Evolutionary conservation across 2,888 invertebrate species (phyloP), one percentile per base, ranked within the genome.

Genomic region (Pardosa pseudoannulata): DNA sequence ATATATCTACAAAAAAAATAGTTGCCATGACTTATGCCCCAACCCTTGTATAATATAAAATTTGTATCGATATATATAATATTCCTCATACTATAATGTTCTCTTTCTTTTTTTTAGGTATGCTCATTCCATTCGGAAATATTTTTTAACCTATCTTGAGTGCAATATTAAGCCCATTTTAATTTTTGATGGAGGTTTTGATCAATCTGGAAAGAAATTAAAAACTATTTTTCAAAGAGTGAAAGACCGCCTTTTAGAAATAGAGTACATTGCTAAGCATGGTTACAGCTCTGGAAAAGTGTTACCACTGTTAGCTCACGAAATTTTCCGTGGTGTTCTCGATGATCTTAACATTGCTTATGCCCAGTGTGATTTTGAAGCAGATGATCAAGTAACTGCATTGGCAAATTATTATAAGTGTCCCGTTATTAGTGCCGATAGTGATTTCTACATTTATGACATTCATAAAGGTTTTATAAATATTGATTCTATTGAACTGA

Each of bases 381-480:
- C 97, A 0, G 98, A 98, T 91, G 94, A 95, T 89, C 95, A 96
- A 90, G 94, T 97, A 78, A 97, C 97, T 0, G 94, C 95, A 0
- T 91, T 98, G 89, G 96, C 97, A 0, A 94, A 94, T 88, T 93
- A 94, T 79, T 92, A 97, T 1, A 93, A 95, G 50, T 97, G 97
- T 90, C 97, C 98, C 0, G 95, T 98, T 1, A 91, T 98, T 2
- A 97, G 97, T 90, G 96, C 95, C 89, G 98, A 98, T 92, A 98
- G 98, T 0, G 98, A 98, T 92, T 98, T 97, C 92, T 97, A 95
- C 90, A 95, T 98, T 88, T 96, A 95, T 91, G 95, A 96, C 92
- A 94, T 96, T 0, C 92, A 93, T 0, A 90, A 89, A 28, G 92
- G 92, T 0, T 97, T 96, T 89, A 95, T 98, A 89, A 96, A 96